Evolutionary conservation across 2,888 invertebrate species (phyloP), one percentile per base, ranked within the genome.

Genomic region (Osmoderma eremita): DNA sequence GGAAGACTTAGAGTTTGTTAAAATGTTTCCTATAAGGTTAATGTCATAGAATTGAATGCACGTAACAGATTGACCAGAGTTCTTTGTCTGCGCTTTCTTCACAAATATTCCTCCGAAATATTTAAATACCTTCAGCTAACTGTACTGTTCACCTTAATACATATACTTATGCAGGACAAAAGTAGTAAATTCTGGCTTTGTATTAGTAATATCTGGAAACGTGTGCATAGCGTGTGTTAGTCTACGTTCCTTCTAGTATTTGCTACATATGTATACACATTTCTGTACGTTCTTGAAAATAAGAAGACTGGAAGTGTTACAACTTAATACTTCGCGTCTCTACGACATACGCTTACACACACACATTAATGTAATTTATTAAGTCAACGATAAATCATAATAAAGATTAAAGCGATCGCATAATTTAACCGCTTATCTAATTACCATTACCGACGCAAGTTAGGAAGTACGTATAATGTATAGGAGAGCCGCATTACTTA

Each of bases 371-470:
- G 24, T 45, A 42, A 45, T 30, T 61, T 42, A 45, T 48, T 61
- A 17, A 61, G 45, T 30, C 45, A 15, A 15, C 58, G 58, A 56
- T 61, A 61, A 61, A 61, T 61, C 58, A 61, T 61, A 61, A 61
- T 45, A 15, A 61, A 61, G 42, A 61, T 45, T 36, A 30, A 10
- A 18, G 30, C 58, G 58, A 45, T 45, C 24, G 45, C 45, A 61
- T 61, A 61, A 61, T 45, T 61, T 17, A 45, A 10, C 36, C 58
- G 15, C 58, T 61, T 61, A 61, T 61, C 58, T 61, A 61, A 61
- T 61, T 58, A 58, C 58, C 45, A 61, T 48, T 61, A 61, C 58
- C 58, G 45, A 61, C 58, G 58, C 58, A 61, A 41, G 58, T 45
- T 30, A 61, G 58, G 45, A 61, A 42, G 58, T 61, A 45, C n/a